Conservation (phyloP, 2,888 invertebrate species). For the Sabatieria punctata region DNA sequence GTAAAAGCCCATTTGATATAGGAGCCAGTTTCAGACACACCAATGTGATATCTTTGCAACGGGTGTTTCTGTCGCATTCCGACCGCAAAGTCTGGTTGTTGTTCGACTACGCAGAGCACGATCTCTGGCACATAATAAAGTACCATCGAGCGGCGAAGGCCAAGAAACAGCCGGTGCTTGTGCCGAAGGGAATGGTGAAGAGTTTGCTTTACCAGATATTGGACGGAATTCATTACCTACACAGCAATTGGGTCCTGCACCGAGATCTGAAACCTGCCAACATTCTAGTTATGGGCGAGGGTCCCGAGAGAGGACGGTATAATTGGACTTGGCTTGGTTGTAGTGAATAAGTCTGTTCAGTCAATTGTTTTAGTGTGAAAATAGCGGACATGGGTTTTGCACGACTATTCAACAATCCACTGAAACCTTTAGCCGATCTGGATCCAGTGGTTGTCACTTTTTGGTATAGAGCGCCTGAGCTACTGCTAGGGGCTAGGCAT, state of each 20-base stretch:
- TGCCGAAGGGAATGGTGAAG: conserved; percentile 59
- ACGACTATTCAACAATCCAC: conserved; percentile 83
- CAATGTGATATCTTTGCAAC: conserved; percentile 85
- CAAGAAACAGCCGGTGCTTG: conserved; percentile 44
- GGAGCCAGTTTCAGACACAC: conserved; percentile 43
- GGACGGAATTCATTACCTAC: conserved; percentile 94
- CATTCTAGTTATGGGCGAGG: conserved; percentile 97
- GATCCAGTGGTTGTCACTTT: conserved; percentile 99
- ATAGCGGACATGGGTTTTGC: conserved; percentile 97
- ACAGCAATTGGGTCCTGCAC: conserved; percentile 96
- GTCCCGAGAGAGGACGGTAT: conserved; percentile 74
- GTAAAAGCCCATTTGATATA: no score
- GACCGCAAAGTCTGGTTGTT: conserved; percentile 80
- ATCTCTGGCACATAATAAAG: conserved; percentile 98
- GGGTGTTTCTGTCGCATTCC: conserved; percentile 86
- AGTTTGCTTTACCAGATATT: conserved; percentile 90
- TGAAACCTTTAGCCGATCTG: conserved; percentile 89
- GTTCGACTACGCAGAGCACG: conserved; percentile 97
- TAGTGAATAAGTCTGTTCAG: not conserved
- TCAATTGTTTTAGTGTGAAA: conserved; percentile 18
- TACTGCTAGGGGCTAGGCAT: conserved; percentile 35
- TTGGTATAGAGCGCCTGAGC: conserved; percentile 95
- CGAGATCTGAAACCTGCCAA: conserved; percentile 86
- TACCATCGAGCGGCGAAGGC: conserved; percentile 94
- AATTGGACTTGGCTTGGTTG: not conserved